These are phyloP conservation scores for Carduelis carduelis DNA, from an alignment of 2,797 vertebrate genomes.

Conservation along the genomic window DNA sequence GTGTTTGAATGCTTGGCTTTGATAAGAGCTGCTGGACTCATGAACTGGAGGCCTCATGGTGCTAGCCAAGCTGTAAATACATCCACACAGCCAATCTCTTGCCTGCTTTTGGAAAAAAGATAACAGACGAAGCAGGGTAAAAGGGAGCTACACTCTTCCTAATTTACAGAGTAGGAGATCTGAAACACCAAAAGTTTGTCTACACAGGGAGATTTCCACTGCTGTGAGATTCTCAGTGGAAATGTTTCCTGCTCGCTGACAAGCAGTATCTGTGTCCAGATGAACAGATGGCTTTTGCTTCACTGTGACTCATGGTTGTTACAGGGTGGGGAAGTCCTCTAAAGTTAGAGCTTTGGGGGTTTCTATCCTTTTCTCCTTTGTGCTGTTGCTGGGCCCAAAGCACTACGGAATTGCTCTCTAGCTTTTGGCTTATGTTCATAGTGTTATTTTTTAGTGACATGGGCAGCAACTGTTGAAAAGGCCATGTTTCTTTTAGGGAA, in stretches of 20 bases:
- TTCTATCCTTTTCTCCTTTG: conserved; percentile 13
- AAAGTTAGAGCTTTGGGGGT: neutral
- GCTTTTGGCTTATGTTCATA: neutral
- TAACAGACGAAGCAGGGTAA: neutral
- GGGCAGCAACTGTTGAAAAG: conserved; percentile 15
- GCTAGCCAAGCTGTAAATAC: neutral
- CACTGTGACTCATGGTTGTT: conserved; percentile 27
- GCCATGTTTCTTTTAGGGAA: neutral
- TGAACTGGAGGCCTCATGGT: neutral
- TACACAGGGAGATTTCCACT: neutral
- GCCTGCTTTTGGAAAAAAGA: neutral
- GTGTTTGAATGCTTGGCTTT: neutral
- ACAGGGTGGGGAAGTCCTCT: conserved; percentile 26
- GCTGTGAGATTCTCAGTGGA: conserved; percentile 3
- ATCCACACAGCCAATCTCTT: neutral
- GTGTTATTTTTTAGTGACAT: neutral
- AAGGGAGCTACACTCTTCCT: neutral
- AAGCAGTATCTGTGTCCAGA: conserved; percentile 39
- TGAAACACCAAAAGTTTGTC: neutral
- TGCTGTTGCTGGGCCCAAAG: neutral
- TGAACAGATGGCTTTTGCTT: conserved; percentile 55
- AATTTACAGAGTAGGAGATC: neutral
- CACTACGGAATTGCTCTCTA: neutral
- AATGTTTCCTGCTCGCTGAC: conserved; percentile 24
- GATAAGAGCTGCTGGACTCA: neutral